Base-by-base conservation (phyloP, 2,888 invertebrate genomes). In the Ochropacha duplaris region DNA sequence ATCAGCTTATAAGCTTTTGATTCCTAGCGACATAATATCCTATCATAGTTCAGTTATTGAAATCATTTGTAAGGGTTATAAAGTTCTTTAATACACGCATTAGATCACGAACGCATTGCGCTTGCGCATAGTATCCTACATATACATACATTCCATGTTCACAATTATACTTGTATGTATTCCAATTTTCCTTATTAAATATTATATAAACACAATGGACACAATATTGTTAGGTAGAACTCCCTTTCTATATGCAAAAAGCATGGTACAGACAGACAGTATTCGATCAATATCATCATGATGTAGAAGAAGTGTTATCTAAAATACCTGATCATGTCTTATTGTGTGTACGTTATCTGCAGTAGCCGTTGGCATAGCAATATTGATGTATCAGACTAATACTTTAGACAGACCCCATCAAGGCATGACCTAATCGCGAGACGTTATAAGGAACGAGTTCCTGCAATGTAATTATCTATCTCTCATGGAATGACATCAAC, bases 291-390 rank as follows among this genome's bases (percentile, higher is more conserved):
- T 44, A 44, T 44, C 19, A 44, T 44, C 44, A 16, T 19, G 44
- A 44, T 44, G 19, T 16, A 44, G 19, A 44, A 44, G 39, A 39
- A 28, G 12, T 4, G 44, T 19, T 44, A 19, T 44, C 44, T 16
- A 44, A 19, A 9, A n/a, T 44, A n/a, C 12, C 44, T 44, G 9
- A 4, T 44, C 9, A 16, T 39, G 39, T 5, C 11, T 19, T 44
- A 19, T 44, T 44, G 16, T 39, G 5, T 39, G 16, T 19, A 44
- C 9, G 44, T 19, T 44, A 44, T 44, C 44, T 44, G 44, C 44
- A 44, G 44, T 14, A 44, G 19, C n/a, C 56, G 69, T 72, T 73
- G 73, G 64, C 76, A 71, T 76, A 72, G 64, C 63, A 71, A 68
- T 61, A 62, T 72, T 65, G 66, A 69, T 67, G 61, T 61, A 52